Evolutionary conservation across 2,113 vertebrate species (phyloP).

Genomic region (Trochalopteron elliotii): DNA sequence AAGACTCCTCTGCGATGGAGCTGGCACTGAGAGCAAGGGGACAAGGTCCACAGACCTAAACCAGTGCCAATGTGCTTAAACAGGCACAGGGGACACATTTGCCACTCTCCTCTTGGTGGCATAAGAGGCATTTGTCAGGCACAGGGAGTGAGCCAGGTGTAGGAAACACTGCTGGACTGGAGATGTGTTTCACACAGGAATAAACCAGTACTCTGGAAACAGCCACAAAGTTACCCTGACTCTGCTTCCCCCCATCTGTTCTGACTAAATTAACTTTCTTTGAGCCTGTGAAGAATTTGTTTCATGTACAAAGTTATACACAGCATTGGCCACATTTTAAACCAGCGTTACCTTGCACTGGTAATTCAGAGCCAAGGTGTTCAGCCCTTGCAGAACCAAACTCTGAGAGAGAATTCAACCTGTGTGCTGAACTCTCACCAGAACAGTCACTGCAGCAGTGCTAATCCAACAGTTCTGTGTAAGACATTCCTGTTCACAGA

Average conservation of each 20-base stretch:
- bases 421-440: background rate
- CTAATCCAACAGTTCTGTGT: background rate
- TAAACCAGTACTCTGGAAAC: background rate
- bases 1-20: background rate
- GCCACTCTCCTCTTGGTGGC: background rate
- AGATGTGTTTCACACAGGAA: background rate
- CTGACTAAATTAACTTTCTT: background rate
- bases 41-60: background rate
- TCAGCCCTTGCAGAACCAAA: background rate
- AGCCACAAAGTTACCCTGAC: background rate
- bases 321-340: background rate
- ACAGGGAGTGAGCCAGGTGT: fast-evolving
- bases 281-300: background rate
- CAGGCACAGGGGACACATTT: background rate
- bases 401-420: background rate
- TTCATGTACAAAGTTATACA: background rate
- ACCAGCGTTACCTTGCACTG: background rate
- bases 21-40: background rate
- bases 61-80: fast-evolving
- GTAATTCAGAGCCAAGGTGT: background rate
- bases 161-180: fast-evolving
- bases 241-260: fast-evolving
- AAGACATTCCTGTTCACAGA: background rate
- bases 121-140: background rate
- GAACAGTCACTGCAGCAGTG: background rate